Percentiles rank a stretch among this genome's conserved stretches.
Conservation (phyloP, 1,140 invertebrate genomes). For the Drosophila suzukii region DNA sequence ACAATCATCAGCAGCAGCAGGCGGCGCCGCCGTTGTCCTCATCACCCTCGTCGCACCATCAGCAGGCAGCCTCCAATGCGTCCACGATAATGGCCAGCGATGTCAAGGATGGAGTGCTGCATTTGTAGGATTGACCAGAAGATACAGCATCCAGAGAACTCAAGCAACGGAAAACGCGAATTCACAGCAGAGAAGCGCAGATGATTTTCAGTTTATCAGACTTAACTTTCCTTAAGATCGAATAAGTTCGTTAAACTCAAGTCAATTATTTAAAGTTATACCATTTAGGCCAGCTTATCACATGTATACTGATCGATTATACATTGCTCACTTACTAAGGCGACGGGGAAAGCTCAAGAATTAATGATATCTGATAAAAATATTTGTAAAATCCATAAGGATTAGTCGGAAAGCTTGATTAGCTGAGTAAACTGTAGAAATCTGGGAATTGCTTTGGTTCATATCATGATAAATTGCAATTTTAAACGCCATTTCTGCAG, state of each 20-base stretch:
- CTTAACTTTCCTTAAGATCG: conserved; percentile 6
- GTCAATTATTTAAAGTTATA: conserved; percentile 39
- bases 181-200: conserved; percentile 11
- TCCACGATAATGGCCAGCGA: conserved; percentile 77
- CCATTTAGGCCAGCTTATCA: conserved; percentile 12
- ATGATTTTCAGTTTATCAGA: conserved; percentile 18
- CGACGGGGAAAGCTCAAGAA: conserved; percentile 5
- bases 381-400: neutral
- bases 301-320: neutral
- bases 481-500: neutral
- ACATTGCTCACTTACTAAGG: conserved; percentile 7
- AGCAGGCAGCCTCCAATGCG: conserved; percentile 76
- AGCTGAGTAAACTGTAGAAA: neutral
- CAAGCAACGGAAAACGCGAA: conserved; percentile 10
- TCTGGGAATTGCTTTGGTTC: neutral
- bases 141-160: neutral
- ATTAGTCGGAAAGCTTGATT: neutral
- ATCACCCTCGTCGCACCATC: conserved; percentile 68
- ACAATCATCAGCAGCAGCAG: conserved; percentile 28
- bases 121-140: conserved; percentile 51
- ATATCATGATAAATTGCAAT: neutral
- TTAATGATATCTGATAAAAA: neutral
- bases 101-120: conserved; percentile 82
- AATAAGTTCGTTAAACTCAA: conserved; percentile 18
- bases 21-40: conserved; percentile 33